Evolutionary conservation across 1,140 invertebrate genomes (phyloP).

Genomic region (Neomicropteryx cornuta): DNA sequence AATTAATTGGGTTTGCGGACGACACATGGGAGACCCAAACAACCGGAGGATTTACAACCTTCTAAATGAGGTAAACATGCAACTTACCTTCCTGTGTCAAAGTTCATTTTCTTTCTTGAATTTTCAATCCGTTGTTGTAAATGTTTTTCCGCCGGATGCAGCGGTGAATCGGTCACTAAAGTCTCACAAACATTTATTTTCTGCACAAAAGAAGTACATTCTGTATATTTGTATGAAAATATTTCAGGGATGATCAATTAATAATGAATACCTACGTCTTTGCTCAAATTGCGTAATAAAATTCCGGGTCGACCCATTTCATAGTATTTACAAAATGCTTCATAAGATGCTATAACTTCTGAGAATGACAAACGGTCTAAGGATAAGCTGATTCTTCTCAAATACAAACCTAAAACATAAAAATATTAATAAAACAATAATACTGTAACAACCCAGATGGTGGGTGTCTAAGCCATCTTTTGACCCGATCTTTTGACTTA

Average conservation of each 20-base stretch:
- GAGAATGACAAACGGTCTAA: conserved; percentile 76
- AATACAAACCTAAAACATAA: conserved; percentile 47
- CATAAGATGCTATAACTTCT: conserved; percentile 59
- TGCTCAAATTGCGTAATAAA: conserved; percentile 34
- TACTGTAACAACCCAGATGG: no score
- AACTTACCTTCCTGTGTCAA: conserved; percentile 32
- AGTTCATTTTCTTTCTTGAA: conserved; percentile 28
- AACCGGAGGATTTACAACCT: no score
- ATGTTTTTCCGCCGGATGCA: conserved; percentile 10
- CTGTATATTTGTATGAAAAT: no score
- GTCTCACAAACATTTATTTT: conserved; percentile 15
- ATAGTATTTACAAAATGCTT: conserved; percentile 53
- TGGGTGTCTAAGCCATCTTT: no score
- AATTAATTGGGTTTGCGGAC: no score
- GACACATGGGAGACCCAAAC: no score
- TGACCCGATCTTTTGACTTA: no score
- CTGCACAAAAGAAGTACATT: conserved; percentile 13
- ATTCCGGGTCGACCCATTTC: conserved; percentile 38
- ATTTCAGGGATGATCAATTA: no score
- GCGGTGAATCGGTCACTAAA: conserved; percentile 7
- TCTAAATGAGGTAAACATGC: no score
- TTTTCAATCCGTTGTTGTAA: conserved; percentile 16
- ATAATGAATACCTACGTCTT: conserved; percentile 25
- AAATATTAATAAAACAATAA: no score
- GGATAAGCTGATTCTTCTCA: conserved; percentile 65